Evolutionary conservation across 1,140 invertebrate genomes (phyloP), one percentile per base, ranked within the genome.

Genomic region (Lasioglossum baleicum): DNA sequence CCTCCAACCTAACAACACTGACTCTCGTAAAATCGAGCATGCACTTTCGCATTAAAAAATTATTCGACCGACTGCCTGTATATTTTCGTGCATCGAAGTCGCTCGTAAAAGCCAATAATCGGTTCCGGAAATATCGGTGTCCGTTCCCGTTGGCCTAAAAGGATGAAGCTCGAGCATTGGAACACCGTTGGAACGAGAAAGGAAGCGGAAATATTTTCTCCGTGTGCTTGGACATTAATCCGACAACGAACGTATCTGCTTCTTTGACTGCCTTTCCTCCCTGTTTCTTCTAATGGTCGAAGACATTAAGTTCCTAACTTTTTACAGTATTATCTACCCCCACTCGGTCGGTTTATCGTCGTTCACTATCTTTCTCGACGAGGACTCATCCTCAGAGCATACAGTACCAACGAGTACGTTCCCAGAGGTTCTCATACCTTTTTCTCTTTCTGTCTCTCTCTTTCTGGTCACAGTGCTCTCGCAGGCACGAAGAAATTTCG

Each of bases 231-330:
- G n/a, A 75, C 66, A 26, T 75, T 83, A 84, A 82, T 82, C 64
- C 60, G 69, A 80, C 53, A 73, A 48, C 40, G 22, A 58, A 63
- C 31, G n/a, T 75, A 70, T 75, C 71, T 80, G 51, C 17, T 0
- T 60, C 15, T 58, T 11, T 63, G 70, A 67, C 78, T 80, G 61
- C 65, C 78, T 80, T 60, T 8, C 7, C 56, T n/a, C 56, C 7
- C 56, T 58, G 5, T 31, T 70, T 83, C 44, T 75, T 83, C 61
- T 84, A 83, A 80, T 80, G 83, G 66, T 53, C 56, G 60, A 80
- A 61, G 71, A 80, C 76, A 83, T 83, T 75, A 80, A 80, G 40
- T 84, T 83, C 56, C 56, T 83, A 76, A 83, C 64, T 83, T 84
- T 84, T 84, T 65, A 81, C 48, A 53, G 72, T 63, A 83, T 81